Percentiles rank a stretch among this genome's conserved stretches.
These are phyloP conservation scores for Adineta ricciae DNA, from an alignment of 2,888 invertebrate species.

Conservation along the genomic window DNA sequence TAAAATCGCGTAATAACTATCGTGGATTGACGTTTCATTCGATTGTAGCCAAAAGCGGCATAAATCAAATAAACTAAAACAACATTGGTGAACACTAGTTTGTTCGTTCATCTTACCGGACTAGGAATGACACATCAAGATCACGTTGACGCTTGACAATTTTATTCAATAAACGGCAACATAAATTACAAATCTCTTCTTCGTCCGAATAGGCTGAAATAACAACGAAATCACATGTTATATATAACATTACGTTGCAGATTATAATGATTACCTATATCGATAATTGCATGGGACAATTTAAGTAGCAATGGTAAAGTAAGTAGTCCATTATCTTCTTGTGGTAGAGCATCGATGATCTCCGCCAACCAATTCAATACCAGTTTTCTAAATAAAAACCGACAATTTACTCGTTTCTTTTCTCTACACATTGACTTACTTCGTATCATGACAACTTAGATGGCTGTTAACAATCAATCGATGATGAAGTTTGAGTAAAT, in stretches of 20 bases:
- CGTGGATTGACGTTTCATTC: conserved; percentile 14
- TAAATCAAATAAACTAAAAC: conserved; percentile 13
- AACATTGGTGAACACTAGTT: background rate
- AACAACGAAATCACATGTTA: no score
- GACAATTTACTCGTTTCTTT: background rate
- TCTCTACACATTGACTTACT: background rate
- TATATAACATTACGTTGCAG: no score
- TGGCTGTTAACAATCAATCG: conserved; percentile 48
- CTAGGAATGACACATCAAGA: conserved; percentile 19
- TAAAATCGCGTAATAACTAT: conserved; percentile 7
- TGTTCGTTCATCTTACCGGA: background rate
- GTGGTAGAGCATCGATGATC: conserved; percentile 62
- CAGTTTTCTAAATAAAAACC: conserved; percentile 38
- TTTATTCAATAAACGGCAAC: conserved; percentile 18
- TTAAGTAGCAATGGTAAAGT: conserved; percentile 58
- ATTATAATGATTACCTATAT: conserved; percentile 50
- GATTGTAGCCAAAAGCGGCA: conserved; percentile 17
- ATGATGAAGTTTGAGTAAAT: conserved; percentile 65
- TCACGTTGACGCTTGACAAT: conserved; percentile 24
- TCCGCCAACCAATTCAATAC: conserved; percentile 65
- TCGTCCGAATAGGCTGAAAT: conserved; percentile 27
- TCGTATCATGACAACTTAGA: conserved; percentile 16
- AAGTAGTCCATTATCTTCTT: conserved; percentile 60
- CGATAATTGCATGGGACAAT: conserved; percentile 59
- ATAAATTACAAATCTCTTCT: conserved; percentile 25